Evolutionary conservation across 2,797 vertebrate species (phyloP), one percentile per base, ranked within the genome.

Genomic region (Lepilemur septentrionalis): DNA sequence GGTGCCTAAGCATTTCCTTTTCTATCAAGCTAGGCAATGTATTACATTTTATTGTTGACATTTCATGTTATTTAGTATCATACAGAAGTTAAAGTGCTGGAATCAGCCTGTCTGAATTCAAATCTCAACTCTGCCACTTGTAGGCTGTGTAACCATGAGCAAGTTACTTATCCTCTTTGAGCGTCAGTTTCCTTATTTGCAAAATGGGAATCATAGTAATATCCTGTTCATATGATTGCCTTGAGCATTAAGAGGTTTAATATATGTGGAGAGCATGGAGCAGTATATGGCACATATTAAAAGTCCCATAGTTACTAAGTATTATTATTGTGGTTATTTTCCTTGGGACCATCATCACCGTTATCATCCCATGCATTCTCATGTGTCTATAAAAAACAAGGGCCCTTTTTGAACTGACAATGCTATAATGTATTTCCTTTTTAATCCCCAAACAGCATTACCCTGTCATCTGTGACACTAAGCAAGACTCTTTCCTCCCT

Each of bases 341-440:
- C 76, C 75, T 87, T 67, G 22, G 17, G 9, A 41, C 91, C 17
- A 84, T 25, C 30, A 57, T 70, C 48, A 43, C 35, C 61, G 67
- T 87, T n/a, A 83, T 69, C 28, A 38, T 72, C 30, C 69, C 50
- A 41, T 73, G 28, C 4, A 50, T 69, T 73, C 14, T 14, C 32
- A 52, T 76, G 35, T 75, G 30, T 91, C 82, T 84, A 91, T 52
- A 28, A 43, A 94, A 96, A 84, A 35, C 55, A 75, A 38, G 28
- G 14, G 4, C 55, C 25, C 25, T n/a, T 63, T 70, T 95, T 61
- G 18, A n/a, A 70, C 23, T 76, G 83, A 41, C 95, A 96, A 93
- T n/a, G 35, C 35, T 84, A 83, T 65, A 57, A 43, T 78, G 55
- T 92, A 94, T 95, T 97, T 97, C 93, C 4, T 96, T 97, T 97